Evolutionary conservation across 2,888 invertebrate species (phyloP).

Genomic region (Zonitis immaculata): DNA sequence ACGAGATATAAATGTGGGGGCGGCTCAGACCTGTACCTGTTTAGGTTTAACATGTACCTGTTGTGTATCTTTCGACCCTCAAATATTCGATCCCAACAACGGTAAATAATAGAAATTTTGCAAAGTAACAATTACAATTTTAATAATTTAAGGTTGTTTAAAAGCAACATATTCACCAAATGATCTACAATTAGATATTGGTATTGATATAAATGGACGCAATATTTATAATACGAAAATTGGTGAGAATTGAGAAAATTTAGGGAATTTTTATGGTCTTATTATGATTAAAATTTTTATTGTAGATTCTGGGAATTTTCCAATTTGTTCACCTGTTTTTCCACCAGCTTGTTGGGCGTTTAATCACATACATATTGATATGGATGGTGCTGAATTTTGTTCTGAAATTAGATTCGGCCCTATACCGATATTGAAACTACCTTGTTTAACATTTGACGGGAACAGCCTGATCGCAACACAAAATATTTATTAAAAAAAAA

Average conservation of each 20-base stretch:
- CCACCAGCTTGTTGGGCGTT: conserved; percentile 17
- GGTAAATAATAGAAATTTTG: neutral
- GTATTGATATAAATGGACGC: conserved; percentile 4
- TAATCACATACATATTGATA: conserved; percentile 16
- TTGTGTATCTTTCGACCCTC: conserved; percentile 4
- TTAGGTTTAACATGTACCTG: conserved; percentile 6
- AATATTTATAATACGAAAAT: conserved; percentile 11
- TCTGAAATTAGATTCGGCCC: conserved; percentile 15
- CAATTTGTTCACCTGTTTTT: conserved; percentile 15
- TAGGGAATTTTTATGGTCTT: no score
- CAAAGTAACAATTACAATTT: neutral
- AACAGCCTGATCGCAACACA: conserved; percentile 8
- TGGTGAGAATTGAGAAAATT: conserved; percentile 4
- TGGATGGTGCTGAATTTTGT: conserved; percentile 12
- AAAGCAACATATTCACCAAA: conserved; percentile 8
- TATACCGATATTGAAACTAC: conserved; percentile 12
- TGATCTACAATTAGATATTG: conserved; percentile 7
- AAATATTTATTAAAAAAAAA: conserved; percentile 6
- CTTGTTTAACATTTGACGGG: conserved; percentile 10
- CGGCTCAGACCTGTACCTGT: conserved; percentile 9
- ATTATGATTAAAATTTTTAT: neutral
- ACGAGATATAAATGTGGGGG: neutral
- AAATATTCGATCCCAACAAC: neutral
- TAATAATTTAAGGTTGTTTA: conserved; percentile 6
- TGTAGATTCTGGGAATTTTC: conserved; percentile 16